Conservation (phyloP, 2,797 vertebrate genomes). For the Dicrostonyx torquatus region DNA sequence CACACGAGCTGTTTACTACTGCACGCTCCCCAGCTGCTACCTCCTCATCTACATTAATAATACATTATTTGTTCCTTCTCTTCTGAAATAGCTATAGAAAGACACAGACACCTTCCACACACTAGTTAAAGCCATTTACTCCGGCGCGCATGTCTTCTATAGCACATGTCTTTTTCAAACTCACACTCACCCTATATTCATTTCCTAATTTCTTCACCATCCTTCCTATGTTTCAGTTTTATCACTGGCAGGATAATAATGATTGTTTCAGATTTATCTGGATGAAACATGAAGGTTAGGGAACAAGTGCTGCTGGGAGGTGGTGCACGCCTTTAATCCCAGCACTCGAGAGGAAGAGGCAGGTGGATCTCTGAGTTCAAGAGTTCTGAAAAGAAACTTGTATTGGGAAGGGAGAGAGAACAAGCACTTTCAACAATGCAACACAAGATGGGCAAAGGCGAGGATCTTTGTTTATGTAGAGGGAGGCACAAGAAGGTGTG, state of each 20-base stretch:
- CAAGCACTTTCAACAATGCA: conserved; percentile 27
- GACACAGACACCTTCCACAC: not conserved
- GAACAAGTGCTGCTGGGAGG: not conserved
- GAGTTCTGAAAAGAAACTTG: not conserved
- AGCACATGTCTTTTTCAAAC: conserved; percentile 9
- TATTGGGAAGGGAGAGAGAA: not conserved
- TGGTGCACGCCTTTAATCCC: not conserved
- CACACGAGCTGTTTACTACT: conserved; percentile 16
- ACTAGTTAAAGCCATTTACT: conserved; percentile 8
- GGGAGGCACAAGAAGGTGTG: not conserved
- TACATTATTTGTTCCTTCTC: conserved; percentile 36
- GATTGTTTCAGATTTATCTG: not conserved
- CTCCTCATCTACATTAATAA: not conserved
- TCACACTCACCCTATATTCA: not conserved
- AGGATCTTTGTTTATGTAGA: conserved; percentile 13
- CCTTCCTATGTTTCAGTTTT: conserved; percentile 3
- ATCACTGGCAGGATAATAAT: conserved; percentile 25
- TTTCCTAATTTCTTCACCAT: conserved; percentile 31
- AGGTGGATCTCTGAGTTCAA: not conserved
- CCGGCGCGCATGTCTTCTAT: not conserved
- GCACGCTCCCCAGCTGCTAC: not conserved
- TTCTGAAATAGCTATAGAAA: conserved; percentile 19
- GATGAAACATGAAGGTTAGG: conserved; percentile 29
- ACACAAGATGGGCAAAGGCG: not conserved
- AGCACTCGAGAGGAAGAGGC: not conserved